These are phyloP conservation scores for Clepsis dumicolana DNA, from an alignment of 2,888 invertebrate species.

Conservation along the genomic window DNA sequence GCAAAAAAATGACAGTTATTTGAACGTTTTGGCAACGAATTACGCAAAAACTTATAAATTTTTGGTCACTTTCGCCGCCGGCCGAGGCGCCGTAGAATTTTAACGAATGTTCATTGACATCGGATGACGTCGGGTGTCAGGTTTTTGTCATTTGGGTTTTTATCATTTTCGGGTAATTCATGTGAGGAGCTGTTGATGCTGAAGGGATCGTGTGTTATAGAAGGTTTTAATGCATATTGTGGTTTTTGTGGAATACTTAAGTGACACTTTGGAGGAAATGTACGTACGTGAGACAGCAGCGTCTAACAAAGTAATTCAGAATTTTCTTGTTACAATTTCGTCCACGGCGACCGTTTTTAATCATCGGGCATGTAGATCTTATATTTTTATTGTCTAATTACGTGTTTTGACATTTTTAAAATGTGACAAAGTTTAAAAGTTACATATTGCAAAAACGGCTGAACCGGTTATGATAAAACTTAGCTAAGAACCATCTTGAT, in stretches of 20 bases:
- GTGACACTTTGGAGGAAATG: no score
- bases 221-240: constrained; percentile 16
- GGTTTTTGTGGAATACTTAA: background rate
- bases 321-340: no score
- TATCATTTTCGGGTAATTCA: constrained; percentile 21
- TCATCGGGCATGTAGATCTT: no score
- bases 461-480: no score
- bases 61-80: constrained; percentile 62
- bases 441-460: no score
- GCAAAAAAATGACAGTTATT: constrained; percentile 69
- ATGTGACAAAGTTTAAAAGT: no score
- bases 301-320: no score
- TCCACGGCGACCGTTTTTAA: no score
- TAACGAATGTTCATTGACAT: constrained; percentile 62
- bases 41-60: constrained; percentile 63
- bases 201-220: background rate
- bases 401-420: no score
- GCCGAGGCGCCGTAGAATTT: constrained; percentile 57
- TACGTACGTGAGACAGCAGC: no score
- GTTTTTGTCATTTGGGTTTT: constrained; percentile 56
- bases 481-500: no score
- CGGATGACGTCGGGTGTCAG: constrained; percentile 50
- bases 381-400: no score
- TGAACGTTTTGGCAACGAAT: constrained; percentile 63
- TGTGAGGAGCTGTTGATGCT: background rate